Evolutionary conservation across 2,888 invertebrate genomes (phyloP).

Genomic region (Sphaerophoria rueppellii): DNA sequence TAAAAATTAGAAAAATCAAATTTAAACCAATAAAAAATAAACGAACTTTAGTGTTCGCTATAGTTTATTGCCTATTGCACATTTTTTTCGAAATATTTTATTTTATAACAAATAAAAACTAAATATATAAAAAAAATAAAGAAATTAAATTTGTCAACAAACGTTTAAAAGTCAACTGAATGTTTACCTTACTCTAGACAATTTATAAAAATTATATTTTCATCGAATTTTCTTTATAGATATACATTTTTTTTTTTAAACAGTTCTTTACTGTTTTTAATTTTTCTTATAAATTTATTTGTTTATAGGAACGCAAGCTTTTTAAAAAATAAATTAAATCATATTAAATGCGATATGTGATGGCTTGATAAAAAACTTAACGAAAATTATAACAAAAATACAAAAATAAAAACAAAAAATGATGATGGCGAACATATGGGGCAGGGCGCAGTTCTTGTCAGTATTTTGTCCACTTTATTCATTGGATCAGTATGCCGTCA

Average conservation of each 20-base stretch:
- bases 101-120: slow-evolving; percentile 40
- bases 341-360: slow-evolving; percentile 11
- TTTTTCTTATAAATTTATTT: slow-evolving; percentile 18
- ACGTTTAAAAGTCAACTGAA: not conserved
- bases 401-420: slow-evolving; percentile 18
- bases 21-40: slow-evolving; percentile 57
- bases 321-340: slow-evolving; percentile 38
- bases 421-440: slow-evolving; percentile 44
- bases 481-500: slow-evolving; percentile 64
- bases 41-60: slow-evolving; percentile 69
- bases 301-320: slow-evolving; percentile 62
- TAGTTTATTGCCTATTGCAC: slow-evolving; percentile 74
- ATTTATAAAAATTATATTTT: slow-evolving; percentile 34
- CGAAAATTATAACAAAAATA: slow-evolving; percentile 2
- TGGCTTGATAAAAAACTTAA: slow-evolving; percentile 32
- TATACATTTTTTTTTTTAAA: not conserved
- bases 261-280: not conserved
- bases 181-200: slow-evolving; percentile 24
- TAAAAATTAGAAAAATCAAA: slow-evolving; percentile 48
- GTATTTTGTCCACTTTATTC: slow-evolving; percentile 44
- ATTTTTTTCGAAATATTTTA: slow-evolving; percentile 43
- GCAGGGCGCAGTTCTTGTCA: slow-evolving; percentile 64
- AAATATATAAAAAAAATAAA: slow-evolving; percentile 43
- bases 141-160: not conserved
- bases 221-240: slow-evolving; percentile 14